Evolutionary conservation across 2,888 invertebrate species (phyloP).

Genomic region (Tholera decimalis): DNA sequence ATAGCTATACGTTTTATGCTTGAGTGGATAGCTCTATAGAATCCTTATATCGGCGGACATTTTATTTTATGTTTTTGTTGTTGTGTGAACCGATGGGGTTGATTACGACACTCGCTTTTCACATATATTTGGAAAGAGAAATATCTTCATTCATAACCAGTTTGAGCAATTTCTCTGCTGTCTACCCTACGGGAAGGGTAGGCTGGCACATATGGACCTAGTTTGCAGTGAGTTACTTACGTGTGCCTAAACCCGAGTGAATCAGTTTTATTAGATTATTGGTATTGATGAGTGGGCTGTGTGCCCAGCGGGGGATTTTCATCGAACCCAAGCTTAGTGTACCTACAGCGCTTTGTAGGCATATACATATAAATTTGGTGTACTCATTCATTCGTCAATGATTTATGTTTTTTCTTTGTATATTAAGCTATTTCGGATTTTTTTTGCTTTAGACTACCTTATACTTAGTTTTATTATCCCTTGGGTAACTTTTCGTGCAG

Average conservation of each 20-base stretch:
- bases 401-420: slow-evolving; percentile 1
- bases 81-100: slow-evolving; percentile 16
- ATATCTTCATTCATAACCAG: slow-evolving; percentile 10
- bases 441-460: slow-evolving; percentile 1
- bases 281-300: slow-evolving; percentile 31
- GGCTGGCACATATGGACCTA: slow-evolving; percentile 13
- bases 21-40: slow-evolving; percentile 34
- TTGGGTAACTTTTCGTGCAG: too few relatives aligned
- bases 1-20: slow-evolving; percentile 45
- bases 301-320: slow-evolving; percentile 43
- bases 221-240: slow-evolving; percentile 17
- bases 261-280: slow-evolving; percentile 45
- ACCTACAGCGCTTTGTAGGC: background rate
- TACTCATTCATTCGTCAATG: background rate
- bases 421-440: background rate
- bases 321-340: slow-evolving; percentile 23
- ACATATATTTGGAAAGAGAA: slow-evolving; percentile 10
- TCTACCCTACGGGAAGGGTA: slow-evolving; percentile 28
- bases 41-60: slow-evolving; percentile 19
- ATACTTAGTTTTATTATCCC: too few relatives aligned
- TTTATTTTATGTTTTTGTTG: slow-evolving; percentile 53
- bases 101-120: slow-evolving; percentile 12
- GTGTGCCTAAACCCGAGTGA: slow-evolving; percentile 20
- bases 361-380: background rate
- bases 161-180: slow-evolving; percentile 6